Percentiles rank a stretch among this genome's conserved stretches.
Conservation (phyloP, 1,140 invertebrate species). For the Thalassaphorura encarpata region DNA sequence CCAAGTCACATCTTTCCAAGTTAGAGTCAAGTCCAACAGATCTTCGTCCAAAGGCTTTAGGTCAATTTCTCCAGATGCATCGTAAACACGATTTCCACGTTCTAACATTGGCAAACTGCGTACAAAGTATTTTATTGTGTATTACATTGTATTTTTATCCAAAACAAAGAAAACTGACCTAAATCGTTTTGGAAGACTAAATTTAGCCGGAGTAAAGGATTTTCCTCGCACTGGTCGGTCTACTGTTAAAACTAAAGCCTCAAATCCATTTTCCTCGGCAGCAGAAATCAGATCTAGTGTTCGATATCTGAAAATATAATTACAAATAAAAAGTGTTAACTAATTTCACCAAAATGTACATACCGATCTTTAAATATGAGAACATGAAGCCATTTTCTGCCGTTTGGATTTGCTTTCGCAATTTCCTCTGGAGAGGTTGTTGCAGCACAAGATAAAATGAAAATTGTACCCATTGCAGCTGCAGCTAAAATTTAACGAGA, state of each 20-base stretch:
- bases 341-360: too few relatives aligned
- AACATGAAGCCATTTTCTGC: constrained; percentile 78
- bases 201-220: background rate
- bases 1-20: constrained; percentile 79
- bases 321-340: too few relatives aligned
- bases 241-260: constrained; percentile 79
- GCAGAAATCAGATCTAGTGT: constrained; percentile 55
- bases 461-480: constrained; percentile 59
- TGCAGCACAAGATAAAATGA: constrained; percentile 72
- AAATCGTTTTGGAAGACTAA: background rate
- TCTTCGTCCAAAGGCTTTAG: constrained; percentile 40
- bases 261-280: constrained; percentile 67
- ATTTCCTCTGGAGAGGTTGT: constrained; percentile 84
- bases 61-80: constrained; percentile 53
- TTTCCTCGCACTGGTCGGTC: constrained; percentile 79
- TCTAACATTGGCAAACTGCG: background rate
- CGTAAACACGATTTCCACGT: constrained; percentile 48
- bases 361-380: constrained; percentile 69
- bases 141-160: too few relatives aligned
- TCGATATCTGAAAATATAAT: too few relatives aligned
- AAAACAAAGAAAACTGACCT: background rate
- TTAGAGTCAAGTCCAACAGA: constrained; percentile 42
- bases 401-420: constrained; percentile 59
- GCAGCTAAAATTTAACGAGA: too few relatives aligned
- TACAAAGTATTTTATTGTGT: too few relatives aligned